Evolutionary conservation across 2,888 invertebrate genomes (phyloP), one percentile per base, ranked within the genome.

Genomic region (Lasioglossum morio): DNA sequence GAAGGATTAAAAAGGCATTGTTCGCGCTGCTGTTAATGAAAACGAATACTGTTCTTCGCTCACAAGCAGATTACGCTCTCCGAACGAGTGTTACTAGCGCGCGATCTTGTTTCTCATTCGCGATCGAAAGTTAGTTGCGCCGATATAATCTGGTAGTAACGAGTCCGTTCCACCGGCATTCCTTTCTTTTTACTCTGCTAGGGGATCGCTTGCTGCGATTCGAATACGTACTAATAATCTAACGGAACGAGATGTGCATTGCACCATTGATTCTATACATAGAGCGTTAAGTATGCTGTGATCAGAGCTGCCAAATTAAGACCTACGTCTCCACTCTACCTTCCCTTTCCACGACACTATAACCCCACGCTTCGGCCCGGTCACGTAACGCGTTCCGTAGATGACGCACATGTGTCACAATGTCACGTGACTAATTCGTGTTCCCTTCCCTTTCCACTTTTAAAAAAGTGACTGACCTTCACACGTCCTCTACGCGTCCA

Each of bases 51-150:
- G 53, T 79, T 73, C 73, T 57, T 74, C 37, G 53, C 8, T 77
- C 10, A 0, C n/a, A n/a, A 66, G 73, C 73, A 79, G 82, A 82
- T 82, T 74, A 82, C 79, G 70, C 30, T 72, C n/a, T 30, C n/a
- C 72, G 34, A 2, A 74, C 43, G 34, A 73, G 69, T 74, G 73
- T 69, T 79, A 34, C 43, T 30, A 30, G 23, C 63, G 30, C 53
- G 40, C 66, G 79, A 73, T 73, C 40, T 73, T 53, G 72, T 82
- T 66, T 66, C 48, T 40, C 53, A n/a, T 69, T 40, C 48, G 23
- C 12, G 69, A 46, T 73, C 40, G 78, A n/a, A 78, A 81, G 78
- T 66, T 73, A 37, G 37, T 66, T 12, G n/a, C 34, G 34, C 14
- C 8, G 12, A 14, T 78, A 37, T 72, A 78, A 78, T 77, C 77